phyloP scores from a whole-genome alignment of 2,113 vertebrate species.

The Origma solitaria region DNA sequence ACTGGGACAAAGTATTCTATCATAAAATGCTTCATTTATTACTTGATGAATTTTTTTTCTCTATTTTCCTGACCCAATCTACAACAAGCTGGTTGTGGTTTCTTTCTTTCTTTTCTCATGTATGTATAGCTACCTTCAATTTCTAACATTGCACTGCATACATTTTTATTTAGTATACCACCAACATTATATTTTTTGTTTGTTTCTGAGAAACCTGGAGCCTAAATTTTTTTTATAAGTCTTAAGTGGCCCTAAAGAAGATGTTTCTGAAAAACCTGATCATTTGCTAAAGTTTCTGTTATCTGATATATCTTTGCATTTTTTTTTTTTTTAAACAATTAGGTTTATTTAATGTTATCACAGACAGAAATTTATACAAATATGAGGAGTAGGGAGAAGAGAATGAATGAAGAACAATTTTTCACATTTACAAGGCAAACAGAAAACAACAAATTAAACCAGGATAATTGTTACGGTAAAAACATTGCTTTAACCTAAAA shows the following conservation, averaged over 20 bases:
- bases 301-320: neutral
- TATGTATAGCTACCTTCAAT: neutral
- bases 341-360: neutral
- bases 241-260: neutral
- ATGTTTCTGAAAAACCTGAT: neutral
- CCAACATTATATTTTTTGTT: neutral
- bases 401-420: neutral
- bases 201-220: neutral
- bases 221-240: neutral
- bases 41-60: neutral
- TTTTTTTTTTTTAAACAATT: neutral
- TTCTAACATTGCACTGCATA: neutral
- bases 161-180: accelerated
- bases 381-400: neutral
- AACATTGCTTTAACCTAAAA: neutral
- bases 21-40: neutral
- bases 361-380: neutral
- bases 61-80: neutral
- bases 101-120: neutral
- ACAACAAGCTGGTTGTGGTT: neutral
- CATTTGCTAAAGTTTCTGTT: neutral
- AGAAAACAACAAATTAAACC: neutral
- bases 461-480: neutral
- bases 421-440: neutral
- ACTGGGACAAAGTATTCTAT: neutral